phyloP scores from a whole-genome alignment of 2,888 invertebrate genomes.

The Standfussiana lucernea region DNA sequence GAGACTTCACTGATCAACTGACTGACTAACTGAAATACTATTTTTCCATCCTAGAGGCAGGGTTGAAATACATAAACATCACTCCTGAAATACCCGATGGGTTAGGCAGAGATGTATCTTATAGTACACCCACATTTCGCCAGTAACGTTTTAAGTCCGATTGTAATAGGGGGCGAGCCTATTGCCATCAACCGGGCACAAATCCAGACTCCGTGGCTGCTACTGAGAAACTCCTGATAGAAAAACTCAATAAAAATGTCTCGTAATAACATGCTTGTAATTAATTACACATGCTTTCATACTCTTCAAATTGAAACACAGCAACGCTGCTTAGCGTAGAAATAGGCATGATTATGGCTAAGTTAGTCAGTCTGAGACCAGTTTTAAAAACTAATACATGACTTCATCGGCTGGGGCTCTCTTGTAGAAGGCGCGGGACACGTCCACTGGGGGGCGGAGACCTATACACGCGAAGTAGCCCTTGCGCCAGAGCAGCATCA shows the following conservation, averaged over 20 bases:
- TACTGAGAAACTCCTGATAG: too few species aligned
- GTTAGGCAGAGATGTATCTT: too few species aligned
- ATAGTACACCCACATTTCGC: too few species aligned
- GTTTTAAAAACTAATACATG: conserved; percentile 15
- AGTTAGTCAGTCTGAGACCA: conserved; percentile 12
- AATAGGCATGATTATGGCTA: not conserved
- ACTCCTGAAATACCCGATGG: too few species aligned
- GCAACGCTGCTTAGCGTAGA: too few species aligned
- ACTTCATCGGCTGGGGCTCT: conserved; percentile 91
- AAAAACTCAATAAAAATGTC: too few species aligned
- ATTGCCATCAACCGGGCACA: too few species aligned
- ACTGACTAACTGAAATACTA: conserved; percentile 10
- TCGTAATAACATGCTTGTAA: not conserved
- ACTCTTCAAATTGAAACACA: too few species aligned
- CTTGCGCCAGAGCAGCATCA: conserved; percentile 91
- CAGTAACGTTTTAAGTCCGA: too few species aligned
- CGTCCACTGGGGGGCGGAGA: conserved; percentile 90
- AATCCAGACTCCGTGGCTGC: too few species aligned
- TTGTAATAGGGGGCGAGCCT: too few species aligned
- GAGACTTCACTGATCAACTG: conserved; percentile 14
- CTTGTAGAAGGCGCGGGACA: conserved; percentile 93
- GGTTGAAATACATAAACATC: too few species aligned
- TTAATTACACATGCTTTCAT: not conserved
- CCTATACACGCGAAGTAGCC: conserved; percentile 92
- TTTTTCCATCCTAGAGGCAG: not conserved